Conservation (phyloP, 2,888 invertebrate species). For the Drosophila subquinaria region DNA sequence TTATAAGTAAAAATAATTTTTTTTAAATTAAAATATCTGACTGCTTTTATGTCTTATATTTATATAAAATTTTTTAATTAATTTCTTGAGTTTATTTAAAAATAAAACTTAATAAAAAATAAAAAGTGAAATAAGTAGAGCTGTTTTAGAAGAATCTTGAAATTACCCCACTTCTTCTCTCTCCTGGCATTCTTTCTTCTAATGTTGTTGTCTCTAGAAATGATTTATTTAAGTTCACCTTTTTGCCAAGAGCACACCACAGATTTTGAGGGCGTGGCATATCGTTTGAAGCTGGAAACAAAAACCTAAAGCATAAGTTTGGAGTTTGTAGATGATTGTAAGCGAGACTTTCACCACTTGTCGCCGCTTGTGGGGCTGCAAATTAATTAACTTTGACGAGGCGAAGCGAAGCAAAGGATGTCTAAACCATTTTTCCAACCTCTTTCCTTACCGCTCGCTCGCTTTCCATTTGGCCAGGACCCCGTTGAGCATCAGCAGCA, state of each 20-base stretch:
- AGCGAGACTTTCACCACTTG: conserved; percentile 58
- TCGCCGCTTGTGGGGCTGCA: conserved; percentile 58
- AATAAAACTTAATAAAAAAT: background rate
- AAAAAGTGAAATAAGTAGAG: background rate
- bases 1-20: background rate
- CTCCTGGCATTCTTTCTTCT: background rate
- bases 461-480: conserved; percentile 1
- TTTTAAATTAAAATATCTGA: background rate
- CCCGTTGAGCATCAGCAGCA: conserved; percentile 36
- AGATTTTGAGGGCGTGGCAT: conserved; percentile 51
- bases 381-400: conserved; percentile 81
- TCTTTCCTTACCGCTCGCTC: background rate
- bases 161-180: background rate
- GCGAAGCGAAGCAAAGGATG: conserved; percentile 73
- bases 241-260: conserved; percentile 22
- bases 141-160: background rate
- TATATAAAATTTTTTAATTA: no score
- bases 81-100: no score
- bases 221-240: conserved; percentile 48
- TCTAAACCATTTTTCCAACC: conserved; percentile 72
- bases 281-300: conserved; percentile 11
- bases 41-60: no score
- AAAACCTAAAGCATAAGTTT: conserved; percentile 26
- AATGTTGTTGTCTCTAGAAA: conserved; percentile 28
- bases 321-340: conserved; percentile 42